Conservation (phyloP, 2,797 vertebrate species). For the Morelia viridis region DNA sequence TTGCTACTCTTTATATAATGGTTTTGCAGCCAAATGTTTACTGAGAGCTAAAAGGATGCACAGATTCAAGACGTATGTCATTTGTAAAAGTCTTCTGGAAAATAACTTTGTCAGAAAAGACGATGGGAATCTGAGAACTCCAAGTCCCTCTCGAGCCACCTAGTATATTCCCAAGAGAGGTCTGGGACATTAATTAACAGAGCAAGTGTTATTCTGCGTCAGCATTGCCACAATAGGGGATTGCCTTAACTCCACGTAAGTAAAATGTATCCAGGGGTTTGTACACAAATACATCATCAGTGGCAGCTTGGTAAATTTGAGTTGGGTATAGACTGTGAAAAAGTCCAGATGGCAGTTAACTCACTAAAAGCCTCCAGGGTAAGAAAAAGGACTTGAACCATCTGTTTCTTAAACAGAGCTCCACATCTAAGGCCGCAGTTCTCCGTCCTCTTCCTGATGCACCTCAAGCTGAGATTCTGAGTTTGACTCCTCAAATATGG, state of each 20-base stretch:
- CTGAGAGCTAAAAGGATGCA: background rate
- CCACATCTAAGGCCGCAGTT: background rate
- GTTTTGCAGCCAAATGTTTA: background rate
- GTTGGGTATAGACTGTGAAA: background rate
- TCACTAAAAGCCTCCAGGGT: conserved; percentile 27
- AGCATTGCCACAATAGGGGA: conserved; percentile 15
- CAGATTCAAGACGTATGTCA: background rate
- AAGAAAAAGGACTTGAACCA: conserved; percentile 25
- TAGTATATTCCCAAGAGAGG: background rate
- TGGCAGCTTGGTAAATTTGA: background rate
- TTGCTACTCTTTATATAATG: background rate
- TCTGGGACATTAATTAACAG: conserved; percentile 17
- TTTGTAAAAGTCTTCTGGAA: conserved; percentile 5
- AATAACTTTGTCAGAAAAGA: conserved; percentile 11
- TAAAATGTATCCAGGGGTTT: background rate
- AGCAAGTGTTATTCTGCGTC: conserved; percentile 4
- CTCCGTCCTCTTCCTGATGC: background rate
- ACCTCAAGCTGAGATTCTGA: background rate
- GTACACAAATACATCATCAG: conserved; percentile 1
- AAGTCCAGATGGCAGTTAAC: background rate
- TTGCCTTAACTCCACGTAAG: conserved; percentile 1
- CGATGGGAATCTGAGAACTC: background rate
- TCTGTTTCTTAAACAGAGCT: conserved; percentile 30
- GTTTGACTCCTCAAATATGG: background rate
- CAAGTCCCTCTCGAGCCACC: background rate